Base-by-base conservation (phyloP, 2,113 vertebrate species). In the Symphodus melops region DNA sequence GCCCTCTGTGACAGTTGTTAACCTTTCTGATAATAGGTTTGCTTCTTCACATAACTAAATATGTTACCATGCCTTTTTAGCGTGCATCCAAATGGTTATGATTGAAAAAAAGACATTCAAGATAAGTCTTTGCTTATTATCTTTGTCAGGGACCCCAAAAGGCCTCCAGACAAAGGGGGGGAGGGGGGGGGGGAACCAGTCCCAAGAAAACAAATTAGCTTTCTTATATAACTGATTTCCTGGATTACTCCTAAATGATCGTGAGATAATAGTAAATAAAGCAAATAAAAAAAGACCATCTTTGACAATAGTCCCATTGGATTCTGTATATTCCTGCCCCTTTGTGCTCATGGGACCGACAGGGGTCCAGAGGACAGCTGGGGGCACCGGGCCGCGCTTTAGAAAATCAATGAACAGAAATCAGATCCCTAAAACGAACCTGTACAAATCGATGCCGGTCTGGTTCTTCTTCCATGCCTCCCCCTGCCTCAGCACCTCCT, bases 401-500 rank as follows among this genome's bases (percentile, higher is more conserved):
- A 9, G 17, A 49, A 28, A 54, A 55, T 1, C 63, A 60, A n/a
- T 8, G 39, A 9, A 60, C 6, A 36, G 19, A 70, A 48, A 78
- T 58, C 11, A 44, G 58, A 72, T 20, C 9, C 41, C 7, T 3
- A 59, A 66, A 20, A 72, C 86, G 5, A 67, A 99, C 97, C 97
- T 98, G 96, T 95, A 97, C 19, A 88, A 9, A 46, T 92, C 71
- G 74, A 94, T 91, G 13, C 95, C 96, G 0, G 95, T 98, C 75
- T 91, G 91, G 91, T 98, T 98, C 90, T 88, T 95, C 72, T 86
- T 93, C 97, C 97, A 99, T 19, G 79, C 89, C 0, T 87, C 88
- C 81, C 96, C 95, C 79, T 96, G 96, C 72, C 95, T 95, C 93
- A 96, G 92, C 76, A 98, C 96, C 46, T 96, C 97, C 3, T 95